A percentile compares a stretch with the other conserved stretches of the same genome.
phyloP scores from a whole-genome alignment of 2,797 vertebrate genomes.

The Trachops cirrhosus region DNA sequence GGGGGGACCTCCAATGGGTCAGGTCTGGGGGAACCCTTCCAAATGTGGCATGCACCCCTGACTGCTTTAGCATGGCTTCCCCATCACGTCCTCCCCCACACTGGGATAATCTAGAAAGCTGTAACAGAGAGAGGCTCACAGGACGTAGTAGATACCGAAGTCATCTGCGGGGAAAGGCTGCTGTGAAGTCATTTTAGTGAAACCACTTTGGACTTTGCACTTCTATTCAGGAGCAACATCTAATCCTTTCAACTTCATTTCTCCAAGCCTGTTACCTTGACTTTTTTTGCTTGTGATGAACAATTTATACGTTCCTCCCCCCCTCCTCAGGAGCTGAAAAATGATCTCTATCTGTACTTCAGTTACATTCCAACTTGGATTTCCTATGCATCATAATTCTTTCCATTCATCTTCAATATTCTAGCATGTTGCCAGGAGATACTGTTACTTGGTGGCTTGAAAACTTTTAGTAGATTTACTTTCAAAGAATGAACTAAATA shows the following conservation, averaged over 20 bases:
- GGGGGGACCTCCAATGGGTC: not conserved
- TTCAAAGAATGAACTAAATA: not conserved
- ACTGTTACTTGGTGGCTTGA: not conserved
- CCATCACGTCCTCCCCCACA: not conserved
- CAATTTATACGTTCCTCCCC: not conserved
- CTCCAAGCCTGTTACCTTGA: not conserved
- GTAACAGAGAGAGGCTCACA: conserved; percentile 65
- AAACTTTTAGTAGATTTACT: not conserved
- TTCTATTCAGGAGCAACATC: not conserved
- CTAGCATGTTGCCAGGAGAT: conserved; percentile 48
- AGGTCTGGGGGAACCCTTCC: not conserved
- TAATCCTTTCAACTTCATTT: conserved; percentile 55
- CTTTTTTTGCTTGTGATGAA: not conserved
- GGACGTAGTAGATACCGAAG: conserved; percentile 57
- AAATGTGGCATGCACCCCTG: not conserved
- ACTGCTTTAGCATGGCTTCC: not conserved
- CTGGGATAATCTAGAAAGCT: not conserved
- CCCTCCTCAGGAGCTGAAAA: not conserved
- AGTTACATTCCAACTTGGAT: conserved; percentile 28
- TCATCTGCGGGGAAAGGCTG: not conserved
- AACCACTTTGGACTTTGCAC: not conserved
- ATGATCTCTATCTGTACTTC: not conserved
- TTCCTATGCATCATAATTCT: conserved; percentile 66
- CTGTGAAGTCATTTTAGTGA: conserved; percentile 62
- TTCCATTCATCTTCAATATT: conserved; percentile 36